Base-by-base conservation (phyloP, 2,113 vertebrate genomes). In the Hoplias malabaricus region DNA sequence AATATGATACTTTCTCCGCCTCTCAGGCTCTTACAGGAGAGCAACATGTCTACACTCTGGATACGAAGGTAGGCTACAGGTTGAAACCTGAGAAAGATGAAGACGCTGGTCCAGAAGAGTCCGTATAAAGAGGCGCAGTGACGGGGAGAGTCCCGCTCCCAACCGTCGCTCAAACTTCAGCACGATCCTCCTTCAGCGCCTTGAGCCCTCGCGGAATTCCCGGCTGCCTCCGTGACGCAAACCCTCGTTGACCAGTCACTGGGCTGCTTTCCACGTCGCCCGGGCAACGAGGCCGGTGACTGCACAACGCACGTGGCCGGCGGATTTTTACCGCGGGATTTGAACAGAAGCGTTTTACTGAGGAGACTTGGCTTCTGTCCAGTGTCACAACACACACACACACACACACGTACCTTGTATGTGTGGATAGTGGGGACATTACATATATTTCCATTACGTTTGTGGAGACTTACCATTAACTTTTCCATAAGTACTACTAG, bases 121-220 rank as follows among this genome's bases (percentile, higher is more conserved):
- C 23, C 5, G n/a, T 10, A 14, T 25, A 14, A 57, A 25, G 9
- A 0, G 12, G 50, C 2, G 23, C 29, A 4, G 10, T n/a, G 56
- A 31, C 3, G 31, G 43, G 34, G 31, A 54, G n/a, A 34, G 48
- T 4, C 12, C n/a, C 11, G 43, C 8, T 34, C 34, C 19, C 33
- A 9, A 69, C 57, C 62, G 19, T 69, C 4, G 78, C 73, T 38
- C 63, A 38, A 29, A 76, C 57, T 77, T 21, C 27, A 56, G 10
- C 19, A 57, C 59, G n/a, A 16, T 43, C 25, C 75, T 59, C 65
- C 5, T 31, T 0, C 36, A 12, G 53, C 67, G 53, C 72, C 40
- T 62, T 14, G 48, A 31, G 27, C 75, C 42, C 53, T 73, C 82
- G 66, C 86, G 89, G 91, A 85, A 91, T 88, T 89, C 90, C 90